Percentiles rank a stretch among this genome's conserved stretches.
phyloP scores from a whole-genome alignment of 2,797 vertebrate genomes.

The Karalla daura region DNA sequence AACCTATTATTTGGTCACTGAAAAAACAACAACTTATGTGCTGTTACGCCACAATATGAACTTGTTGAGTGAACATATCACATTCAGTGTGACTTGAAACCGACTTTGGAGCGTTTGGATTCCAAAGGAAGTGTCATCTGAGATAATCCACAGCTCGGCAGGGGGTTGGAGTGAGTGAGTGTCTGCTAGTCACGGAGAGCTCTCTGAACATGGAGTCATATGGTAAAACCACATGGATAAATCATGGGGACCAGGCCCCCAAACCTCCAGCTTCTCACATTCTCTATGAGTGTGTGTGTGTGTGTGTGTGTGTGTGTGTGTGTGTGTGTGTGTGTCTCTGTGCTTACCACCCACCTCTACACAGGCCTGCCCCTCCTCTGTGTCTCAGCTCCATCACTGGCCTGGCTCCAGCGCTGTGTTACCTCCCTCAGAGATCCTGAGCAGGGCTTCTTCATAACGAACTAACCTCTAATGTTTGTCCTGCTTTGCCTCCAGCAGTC shows the following conservation, averaged over 20 bases:
- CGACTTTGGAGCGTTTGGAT: conserved; percentile 6
- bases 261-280: conserved; percentile 44
- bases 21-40: no score
- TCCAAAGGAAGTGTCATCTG: conserved; percentile 14
- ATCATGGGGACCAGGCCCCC: conserved; percentile 55
- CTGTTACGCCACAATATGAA: not conserved
- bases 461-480: conserved; percentile 64
- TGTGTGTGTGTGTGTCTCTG: conserved; percentile 15
- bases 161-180: conserved; percentile 34
- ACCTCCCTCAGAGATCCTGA: conserved; percentile 58
- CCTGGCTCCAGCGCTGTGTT: conserved; percentile 29
- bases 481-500: conserved; percentile 57
- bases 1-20: no score
- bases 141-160: not conserved
- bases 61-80: no score
- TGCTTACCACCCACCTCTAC: conserved; percentile 48
- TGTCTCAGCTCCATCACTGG: conserved; percentile 49
- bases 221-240: conserved; percentile 66
- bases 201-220: conserved; percentile 62
- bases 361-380: conserved; percentile 34
- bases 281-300: conserved; percentile 15
- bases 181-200: conserved; percentile 40
- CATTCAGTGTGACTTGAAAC: not conserved
- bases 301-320: conserved; percentile 19
- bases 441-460: conserved; percentile 58